Percentiles rank a stretch among this genome's conserved stretches.
These are phyloP conservation scores for Anticlea derivata DNA, from an alignment of 2,888 invertebrate species.

Conservation along the genomic window DNA sequence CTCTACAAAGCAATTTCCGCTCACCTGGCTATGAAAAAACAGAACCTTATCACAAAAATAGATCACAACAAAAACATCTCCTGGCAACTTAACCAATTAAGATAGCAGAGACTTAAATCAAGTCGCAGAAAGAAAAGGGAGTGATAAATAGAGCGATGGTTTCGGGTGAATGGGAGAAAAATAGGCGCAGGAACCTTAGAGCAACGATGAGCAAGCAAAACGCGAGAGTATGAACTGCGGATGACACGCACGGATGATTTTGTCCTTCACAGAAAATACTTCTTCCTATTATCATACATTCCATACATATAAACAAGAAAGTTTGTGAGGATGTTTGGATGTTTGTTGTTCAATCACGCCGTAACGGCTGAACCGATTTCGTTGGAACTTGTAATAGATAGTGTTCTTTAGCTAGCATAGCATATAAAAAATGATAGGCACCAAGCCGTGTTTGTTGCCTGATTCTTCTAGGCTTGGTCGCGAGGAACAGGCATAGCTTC, in stretches of 20 bases:
- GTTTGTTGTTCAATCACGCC: too few species aligned
- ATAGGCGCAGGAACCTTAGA: constrained; percentile 58
- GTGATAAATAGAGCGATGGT: constrained; percentile 69
- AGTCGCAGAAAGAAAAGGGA: constrained; percentile 66
- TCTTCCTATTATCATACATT: too few species aligned
- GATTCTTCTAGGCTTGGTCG: too few species aligned
- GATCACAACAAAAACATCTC: constrained; percentile 51
- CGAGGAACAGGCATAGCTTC: too few species aligned
- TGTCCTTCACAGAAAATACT: too few species aligned
- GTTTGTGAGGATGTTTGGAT: too few species aligned
- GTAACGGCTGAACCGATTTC: too few species aligned
- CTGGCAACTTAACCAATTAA: constrained; percentile 71
- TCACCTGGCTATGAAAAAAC: constrained; percentile 39
- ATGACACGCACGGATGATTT: background rate
- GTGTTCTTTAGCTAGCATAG: too few species aligned
- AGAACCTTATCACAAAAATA: constrained; percentile 44
- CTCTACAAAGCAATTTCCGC: constrained; percentile 14
- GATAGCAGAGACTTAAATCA: constrained; percentile 71
- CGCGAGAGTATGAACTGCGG: background rate
- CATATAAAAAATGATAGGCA: too few species aligned
- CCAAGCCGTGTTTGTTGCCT: too few species aligned
- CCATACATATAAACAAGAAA: too few species aligned
- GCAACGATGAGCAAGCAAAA: background rate
- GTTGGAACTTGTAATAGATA: too few species aligned
- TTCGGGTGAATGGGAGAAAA: constrained; percentile 67